These are phyloP conservation scores for Physeter macrocephalus DNA, from an alignment of 2,113 vertebrate species.

Conservation along the genomic window DNA sequence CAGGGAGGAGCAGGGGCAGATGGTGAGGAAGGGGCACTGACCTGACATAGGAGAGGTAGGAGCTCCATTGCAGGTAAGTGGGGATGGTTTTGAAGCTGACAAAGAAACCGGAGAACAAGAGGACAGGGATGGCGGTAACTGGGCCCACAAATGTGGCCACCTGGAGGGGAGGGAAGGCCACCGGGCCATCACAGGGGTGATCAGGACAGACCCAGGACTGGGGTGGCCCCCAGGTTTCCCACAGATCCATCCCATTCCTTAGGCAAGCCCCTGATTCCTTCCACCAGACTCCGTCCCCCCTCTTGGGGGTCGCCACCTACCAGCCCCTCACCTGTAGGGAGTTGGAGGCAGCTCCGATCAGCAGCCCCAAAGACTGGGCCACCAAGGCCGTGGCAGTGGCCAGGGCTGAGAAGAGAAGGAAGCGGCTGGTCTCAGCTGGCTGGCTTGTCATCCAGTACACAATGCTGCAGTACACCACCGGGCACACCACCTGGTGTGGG, in stretches of 20 bases:
- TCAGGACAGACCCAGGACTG: not conserved
- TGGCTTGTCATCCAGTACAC: constrained; percentile 99
- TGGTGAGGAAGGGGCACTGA: constrained; percentile 16
- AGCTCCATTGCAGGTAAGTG: constrained; percentile 97
- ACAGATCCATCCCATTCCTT: not conserved
- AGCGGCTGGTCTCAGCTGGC: constrained; percentile 91
- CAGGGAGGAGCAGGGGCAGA: not conserved
- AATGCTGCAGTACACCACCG: constrained; percentile 96
- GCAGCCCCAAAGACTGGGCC: constrained; percentile 94
- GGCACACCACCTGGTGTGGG: constrained; percentile 92
- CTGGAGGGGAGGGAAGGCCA: constrained; percentile 74
- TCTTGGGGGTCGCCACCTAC: not conserved
- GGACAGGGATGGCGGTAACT: constrained; percentile 94
- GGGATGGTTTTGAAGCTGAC: constrained; percentile 99
- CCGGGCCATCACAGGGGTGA: not conserved
- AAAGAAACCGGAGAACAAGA: constrained; percentile 98
- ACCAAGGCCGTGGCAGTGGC: constrained; percentile 93
- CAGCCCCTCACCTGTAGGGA: constrained; percentile 88
- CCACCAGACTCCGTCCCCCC: not conserved
- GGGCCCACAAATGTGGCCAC: constrained; percentile 98
- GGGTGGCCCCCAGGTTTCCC: not conserved
- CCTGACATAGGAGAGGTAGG: constrained; percentile 98
- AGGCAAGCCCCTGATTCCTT: not conserved
- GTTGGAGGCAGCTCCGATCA: constrained; percentile 96
- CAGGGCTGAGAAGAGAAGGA: constrained; percentile 95